Evolutionary conservation across 2,888 invertebrate species (phyloP).

Genomic region (Rapana venosa): DNA sequence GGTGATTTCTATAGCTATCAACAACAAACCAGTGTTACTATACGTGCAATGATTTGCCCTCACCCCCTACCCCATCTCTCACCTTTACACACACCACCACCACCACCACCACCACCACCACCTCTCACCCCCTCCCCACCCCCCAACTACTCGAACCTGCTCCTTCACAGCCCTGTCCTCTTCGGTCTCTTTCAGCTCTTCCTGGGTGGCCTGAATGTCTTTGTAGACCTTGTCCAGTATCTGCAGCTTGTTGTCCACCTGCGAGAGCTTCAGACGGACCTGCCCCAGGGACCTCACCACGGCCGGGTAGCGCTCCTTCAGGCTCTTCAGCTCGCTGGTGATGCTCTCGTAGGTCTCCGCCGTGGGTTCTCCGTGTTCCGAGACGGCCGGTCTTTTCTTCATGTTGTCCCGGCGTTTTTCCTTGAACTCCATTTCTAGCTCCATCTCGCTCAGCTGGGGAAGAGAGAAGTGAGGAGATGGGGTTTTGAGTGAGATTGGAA

Average conservation of each 20-base stretch:
- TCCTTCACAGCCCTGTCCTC: conserved; percentile 45
- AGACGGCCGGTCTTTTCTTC: conserved; percentile 50
- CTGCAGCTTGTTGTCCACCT: conserved; percentile 63
- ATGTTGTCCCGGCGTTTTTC: conserved; percentile 62
- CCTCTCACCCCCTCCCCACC: neutral
- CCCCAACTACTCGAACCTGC: neutral
- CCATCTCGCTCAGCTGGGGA: conserved; percentile 61
- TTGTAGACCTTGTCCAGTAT: conserved; percentile 59
- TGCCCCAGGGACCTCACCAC: conserved; percentile 60
- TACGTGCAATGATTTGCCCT: no score
- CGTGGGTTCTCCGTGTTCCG: conserved; percentile 51
- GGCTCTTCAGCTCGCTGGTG: conserved; percentile 63
- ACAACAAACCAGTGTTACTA: no score
- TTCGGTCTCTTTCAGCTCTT: conserved; percentile 56
- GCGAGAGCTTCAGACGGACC: conserved; percentile 63
- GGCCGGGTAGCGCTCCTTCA: conserved; percentile 62
- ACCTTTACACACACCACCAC: neutral
- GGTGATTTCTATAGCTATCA: no score
- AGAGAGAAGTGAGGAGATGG: neutral
- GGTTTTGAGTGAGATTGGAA: no score
- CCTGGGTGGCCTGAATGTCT: conserved; percentile 52
- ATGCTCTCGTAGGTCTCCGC: conserved; percentile 65
- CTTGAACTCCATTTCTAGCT: conserved; percentile 70
- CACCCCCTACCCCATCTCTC: neutral
- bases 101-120: neutral